These are phyloP conservation scores for Heliothis subflexa DNA, from an alignment of 1,140 invertebrate genomes.

Conservation along the genomic window DNA sequence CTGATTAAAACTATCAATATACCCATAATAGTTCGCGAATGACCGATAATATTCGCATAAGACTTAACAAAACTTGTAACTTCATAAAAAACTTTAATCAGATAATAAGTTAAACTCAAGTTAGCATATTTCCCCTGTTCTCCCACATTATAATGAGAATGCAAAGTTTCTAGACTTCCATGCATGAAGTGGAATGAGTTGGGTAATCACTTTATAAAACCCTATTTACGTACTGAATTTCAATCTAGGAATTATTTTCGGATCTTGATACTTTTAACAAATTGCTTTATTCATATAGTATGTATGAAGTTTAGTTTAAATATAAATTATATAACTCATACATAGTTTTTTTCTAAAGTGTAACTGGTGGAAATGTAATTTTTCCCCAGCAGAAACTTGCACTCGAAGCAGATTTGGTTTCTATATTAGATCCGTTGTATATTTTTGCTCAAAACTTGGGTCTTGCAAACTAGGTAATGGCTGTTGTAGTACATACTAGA, in stretches of 20 bases:
- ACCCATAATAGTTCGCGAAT: background rate
- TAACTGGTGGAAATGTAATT: too few species aligned
- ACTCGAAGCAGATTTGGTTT: too few species aligned
- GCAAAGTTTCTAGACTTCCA: slow-evolving; percentile 66
- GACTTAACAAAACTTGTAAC: slow-evolving; percentile 43
- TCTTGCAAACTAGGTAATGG: too few species aligned
- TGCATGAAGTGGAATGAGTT: slow-evolving; percentile 57
- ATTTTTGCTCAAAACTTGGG: too few species aligned
- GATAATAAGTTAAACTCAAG: slow-evolving; percentile 56
- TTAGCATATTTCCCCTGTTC: slow-evolving; percentile 66
- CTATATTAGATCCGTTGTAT: too few species aligned
- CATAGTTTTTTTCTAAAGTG: too few species aligned
- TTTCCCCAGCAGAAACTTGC: too few species aligned
- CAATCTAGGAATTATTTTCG: slow-evolving; percentile 47
- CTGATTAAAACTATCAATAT: background rate
- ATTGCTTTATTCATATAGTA: too few species aligned
- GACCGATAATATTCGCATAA: background rate
- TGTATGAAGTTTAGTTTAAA: background rate
- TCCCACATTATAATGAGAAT: slow-evolving; percentile 63
- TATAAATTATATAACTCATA: too few species aligned
- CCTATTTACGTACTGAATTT: slow-evolving; percentile 52
- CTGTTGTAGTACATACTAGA: too few species aligned
- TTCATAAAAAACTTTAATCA: slow-evolving; percentile 57
- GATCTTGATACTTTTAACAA: background rate
- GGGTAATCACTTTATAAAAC: slow-evolving; percentile 61